Conservation (phyloP, 1,140 invertebrate species). For the Cyclargus thomasi region DNA sequence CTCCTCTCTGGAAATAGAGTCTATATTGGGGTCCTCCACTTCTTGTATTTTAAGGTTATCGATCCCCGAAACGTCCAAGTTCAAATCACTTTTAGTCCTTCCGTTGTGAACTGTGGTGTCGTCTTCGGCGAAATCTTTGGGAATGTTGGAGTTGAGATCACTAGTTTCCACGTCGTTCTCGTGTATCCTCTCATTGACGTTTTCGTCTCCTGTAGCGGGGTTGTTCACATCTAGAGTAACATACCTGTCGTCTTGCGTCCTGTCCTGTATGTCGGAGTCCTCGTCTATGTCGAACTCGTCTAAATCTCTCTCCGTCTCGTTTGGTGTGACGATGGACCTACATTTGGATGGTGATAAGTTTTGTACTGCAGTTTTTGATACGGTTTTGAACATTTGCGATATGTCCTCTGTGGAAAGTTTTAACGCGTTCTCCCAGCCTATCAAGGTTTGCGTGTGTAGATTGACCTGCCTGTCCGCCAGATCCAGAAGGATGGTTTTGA, state of each 20-base stretch:
- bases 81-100: conserved; percentile 12
- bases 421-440: conserved; percentile 55
- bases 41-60: conserved; percentile 14
- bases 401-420: conserved; percentile 46
- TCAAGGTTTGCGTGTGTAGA: conserved; percentile 39
- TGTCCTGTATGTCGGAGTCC: conserved; percentile 29
- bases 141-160: conserved; percentile 10
- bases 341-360: conserved; percentile 52
- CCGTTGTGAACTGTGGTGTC: not conserved
- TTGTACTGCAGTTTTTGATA: conserved; percentile 55
- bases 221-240: conserved; percentile 15
- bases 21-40: conserved; percentile 20
- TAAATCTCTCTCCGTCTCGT: conserved; percentile 40
- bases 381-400: conserved; percentile 55
- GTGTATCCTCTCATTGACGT: conserved; percentile 15
- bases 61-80: conserved; percentile 1
- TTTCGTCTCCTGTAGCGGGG: not conserved
- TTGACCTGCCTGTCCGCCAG: conserved; percentile 48
- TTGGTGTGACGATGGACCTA: conserved; percentile 35
- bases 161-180: conserved; percentile 13
- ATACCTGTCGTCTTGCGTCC: conserved; percentile 13
- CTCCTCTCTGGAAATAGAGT: conserved; percentile 27
- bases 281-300: conserved; percentile 41
- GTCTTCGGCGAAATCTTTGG: not conserved
- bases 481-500: conserved; percentile 48